Conservation (phyloP, 2,113 vertebrate genomes). For the Laterallus jamaicensis region DNA sequence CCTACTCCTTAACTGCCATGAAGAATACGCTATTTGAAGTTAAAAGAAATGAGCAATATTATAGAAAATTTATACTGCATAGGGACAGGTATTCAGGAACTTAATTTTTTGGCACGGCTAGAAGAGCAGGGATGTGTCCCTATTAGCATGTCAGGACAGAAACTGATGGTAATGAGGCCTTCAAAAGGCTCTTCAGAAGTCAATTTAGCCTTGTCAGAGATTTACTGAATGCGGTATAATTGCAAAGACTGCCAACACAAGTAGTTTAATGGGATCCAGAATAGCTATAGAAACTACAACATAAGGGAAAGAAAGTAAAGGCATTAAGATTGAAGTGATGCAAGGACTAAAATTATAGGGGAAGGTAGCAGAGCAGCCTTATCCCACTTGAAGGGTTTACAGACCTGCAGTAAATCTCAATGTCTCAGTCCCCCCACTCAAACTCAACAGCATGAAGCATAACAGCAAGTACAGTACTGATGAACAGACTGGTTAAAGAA, state of each 20-base stretch:
- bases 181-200: slow-evolving; percentile 34
- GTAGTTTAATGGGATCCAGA: slow-evolving; percentile 17
- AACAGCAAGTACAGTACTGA: neutral
- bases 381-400: neutral
- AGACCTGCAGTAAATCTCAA: neutral
- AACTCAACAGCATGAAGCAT: neutral
- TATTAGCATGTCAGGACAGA: neutral
- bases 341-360: slow-evolving; percentile 19
- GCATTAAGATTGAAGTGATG: neutral
- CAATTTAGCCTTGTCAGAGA: slow-evolving; percentile 35
- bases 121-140: neutral
- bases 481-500: neutral
- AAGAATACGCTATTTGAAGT: neutral
- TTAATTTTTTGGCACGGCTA: neutral
- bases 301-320: neutral
- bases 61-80: neutral
- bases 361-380: neutral
- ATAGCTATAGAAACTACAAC: slow-evolving; percentile 17
- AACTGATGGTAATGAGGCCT: slow-evolving; percentile 8
- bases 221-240: slow-evolving; percentile 32
- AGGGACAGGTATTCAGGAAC: slow-evolving; percentile 20
- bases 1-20: neutral
- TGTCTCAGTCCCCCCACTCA: neutral
- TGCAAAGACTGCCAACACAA: slow-evolving; percentile 19
- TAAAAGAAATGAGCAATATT: neutral